phyloP scores from a whole-genome alignment of 1,140 invertebrate genomes.

The Andrena cerasifolii region DNA sequence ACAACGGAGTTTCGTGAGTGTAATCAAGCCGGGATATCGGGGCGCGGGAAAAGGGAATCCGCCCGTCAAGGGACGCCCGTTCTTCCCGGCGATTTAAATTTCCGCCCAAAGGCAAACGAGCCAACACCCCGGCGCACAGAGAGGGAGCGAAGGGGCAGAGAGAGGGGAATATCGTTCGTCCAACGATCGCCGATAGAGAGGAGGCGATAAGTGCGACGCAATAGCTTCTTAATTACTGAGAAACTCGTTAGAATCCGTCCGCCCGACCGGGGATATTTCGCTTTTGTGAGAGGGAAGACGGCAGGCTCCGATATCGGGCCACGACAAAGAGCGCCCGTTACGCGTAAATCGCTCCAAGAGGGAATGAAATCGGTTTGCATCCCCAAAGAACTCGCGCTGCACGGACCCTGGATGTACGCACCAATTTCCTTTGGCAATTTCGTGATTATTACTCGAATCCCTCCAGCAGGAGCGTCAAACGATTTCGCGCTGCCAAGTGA shows the following conservation, averaged over 20 bases:
- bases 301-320: conserved; percentile 15
- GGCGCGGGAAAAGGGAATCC: conserved; percentile 46
- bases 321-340: conserved; percentile 46
- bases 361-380: conserved; percentile 49
- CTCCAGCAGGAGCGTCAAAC: not conserved
- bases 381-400: conserved; percentile 35
- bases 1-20: conserved; percentile 62
- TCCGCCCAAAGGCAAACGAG: conserved; percentile 64
- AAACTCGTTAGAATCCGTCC: conserved; percentile 44
- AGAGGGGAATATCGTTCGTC: conserved; percentile 2
- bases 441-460: conserved; percentile 9
- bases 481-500: not conserved
- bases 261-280: conserved; percentile 23
- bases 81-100: conserved; percentile 63
- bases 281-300: not conserved
- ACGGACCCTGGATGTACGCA: not conserved
- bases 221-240: conserved; percentile 43
- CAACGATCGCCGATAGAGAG: conserved; percentile 1
- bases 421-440: conserved; percentile 42
- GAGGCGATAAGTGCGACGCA: conserved; percentile 26
- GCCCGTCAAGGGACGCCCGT: conserved; percentile 33
- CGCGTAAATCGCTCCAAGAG: conserved; percentile 25
- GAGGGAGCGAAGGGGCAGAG: too few relatives aligned
- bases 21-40: conserved; percentile 56
- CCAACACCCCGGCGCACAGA: conserved; percentile 7